Evolutionary conservation across 2,888 invertebrate genomes (phyloP).

Genomic region (Tillus elongatus): DNA sequence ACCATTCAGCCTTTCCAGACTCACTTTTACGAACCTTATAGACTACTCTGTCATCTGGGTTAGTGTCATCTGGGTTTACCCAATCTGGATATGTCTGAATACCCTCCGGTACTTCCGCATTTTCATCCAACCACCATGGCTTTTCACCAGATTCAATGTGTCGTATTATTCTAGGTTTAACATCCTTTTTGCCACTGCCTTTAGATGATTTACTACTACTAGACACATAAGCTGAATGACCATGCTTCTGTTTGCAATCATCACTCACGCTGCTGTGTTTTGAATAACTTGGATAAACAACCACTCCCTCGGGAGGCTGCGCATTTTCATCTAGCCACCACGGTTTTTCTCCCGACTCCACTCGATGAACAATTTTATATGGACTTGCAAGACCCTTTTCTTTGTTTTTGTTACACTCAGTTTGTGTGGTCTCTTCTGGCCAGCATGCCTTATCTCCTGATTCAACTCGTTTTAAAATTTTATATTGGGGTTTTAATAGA

Average conservation of each 20-base stretch:
- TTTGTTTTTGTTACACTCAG: no score
- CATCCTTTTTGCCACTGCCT: background rate
- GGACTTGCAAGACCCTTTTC: no score
- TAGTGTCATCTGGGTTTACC: constrained; percentile 26
- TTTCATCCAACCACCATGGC: constrained; percentile 65
- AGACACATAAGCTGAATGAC: no score
- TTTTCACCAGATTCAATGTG: constrained; percentile 46
- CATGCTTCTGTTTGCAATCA: no score
- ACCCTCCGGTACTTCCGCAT: constrained; percentile 57
- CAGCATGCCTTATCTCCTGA: no score
- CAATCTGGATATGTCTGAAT: constrained; percentile 40
- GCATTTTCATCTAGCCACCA: constrained; percentile 46
- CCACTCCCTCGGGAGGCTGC: constrained; percentile 17
- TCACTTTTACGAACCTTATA: constrained; percentile 18
- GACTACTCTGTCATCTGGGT: constrained; percentile 20
- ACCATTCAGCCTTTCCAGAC: constrained; percentile 37
- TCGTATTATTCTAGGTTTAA: constrained; percentile 13
- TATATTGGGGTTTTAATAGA: no score
- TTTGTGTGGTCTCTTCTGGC: no score
- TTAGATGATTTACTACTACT: constrained; percentile 5
- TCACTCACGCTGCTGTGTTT: no score
- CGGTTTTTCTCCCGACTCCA: constrained; percentile 51
- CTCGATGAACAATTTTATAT: constrained; percentile 30
- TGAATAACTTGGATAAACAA: constrained; percentile 13
- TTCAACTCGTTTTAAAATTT: no score